A percentile compares a stretch with the other conserved stretches of the same genome.
Conservation (phyloP, 2,797 vertebrate genomes). For the Channa striata region DNA sequence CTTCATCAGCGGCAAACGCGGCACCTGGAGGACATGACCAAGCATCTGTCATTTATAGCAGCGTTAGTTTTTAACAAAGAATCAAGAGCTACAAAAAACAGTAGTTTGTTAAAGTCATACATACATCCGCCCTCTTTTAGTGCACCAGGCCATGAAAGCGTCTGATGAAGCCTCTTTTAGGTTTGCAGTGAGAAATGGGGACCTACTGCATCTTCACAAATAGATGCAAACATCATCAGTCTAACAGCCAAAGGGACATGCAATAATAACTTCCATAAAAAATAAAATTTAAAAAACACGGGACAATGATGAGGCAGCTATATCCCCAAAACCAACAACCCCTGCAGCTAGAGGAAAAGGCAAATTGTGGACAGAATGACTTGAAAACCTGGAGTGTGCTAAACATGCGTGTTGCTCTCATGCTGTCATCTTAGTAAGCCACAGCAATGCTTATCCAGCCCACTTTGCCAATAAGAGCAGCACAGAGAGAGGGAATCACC, state of each 20-base stretch:
- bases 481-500: slow-evolving; percentile 33
- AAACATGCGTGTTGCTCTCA: slow-evolving; percentile 63
- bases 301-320: slow-evolving; percentile 29
- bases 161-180: slow-evolving; percentile 19
- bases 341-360: slow-evolving; percentile 37
- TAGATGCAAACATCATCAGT: slow-evolving; percentile 33
- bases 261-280: slow-evolving; percentile 46
- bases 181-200: slow-evolving; percentile 31
- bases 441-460: slow-evolving; percentile 34
- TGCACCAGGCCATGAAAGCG: slow-evolving; percentile 11
- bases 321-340: slow-evolving; percentile 15
- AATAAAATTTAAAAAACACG: too few species aligned
- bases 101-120: slow-evolving; percentile 43
- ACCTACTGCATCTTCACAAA: slow-evolving; percentile 27
- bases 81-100: slow-evolving; percentile 46
- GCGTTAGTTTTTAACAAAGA: slow-evolving; percentile 55
- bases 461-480: slow-evolving; percentile 38
- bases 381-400: slow-evolving; percentile 38
- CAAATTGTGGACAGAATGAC: slow-evolving; percentile 31
- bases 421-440: slow-evolving; percentile 58
- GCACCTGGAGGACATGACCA: slow-evolving; percentile 28
- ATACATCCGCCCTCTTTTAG: slow-evolving; percentile 8
- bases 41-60: slow-evolving; percentile 57
- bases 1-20: slow-evolving; percentile 43
- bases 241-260: slow-evolving; percentile 58